phyloP scores from a whole-genome alignment of 2,113 vertebrate genomes.

The Nymphicus hollandicus region DNA sequence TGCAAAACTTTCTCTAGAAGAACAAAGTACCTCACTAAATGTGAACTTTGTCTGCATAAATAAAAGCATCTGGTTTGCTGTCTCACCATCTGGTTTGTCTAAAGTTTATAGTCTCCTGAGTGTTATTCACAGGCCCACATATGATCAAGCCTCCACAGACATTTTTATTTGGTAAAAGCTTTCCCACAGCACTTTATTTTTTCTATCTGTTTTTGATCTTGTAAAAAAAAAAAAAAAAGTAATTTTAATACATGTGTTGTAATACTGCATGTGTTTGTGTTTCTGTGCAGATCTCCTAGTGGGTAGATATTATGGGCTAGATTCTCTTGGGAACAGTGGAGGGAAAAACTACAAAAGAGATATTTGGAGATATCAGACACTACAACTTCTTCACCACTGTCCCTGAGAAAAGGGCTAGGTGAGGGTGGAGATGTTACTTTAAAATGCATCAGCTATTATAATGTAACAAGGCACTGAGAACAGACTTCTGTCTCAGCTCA shows the following conservation, averaged over 20 bases:
- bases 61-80: conserved; percentile 72
- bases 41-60: conserved; percentile 72
- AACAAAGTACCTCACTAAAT: conserved; percentile 61
- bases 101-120: conserved; percentile 73
- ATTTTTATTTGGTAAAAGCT: conserved; percentile 58
- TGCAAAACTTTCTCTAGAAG: conserved; percentile 48
- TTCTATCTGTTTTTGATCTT: conserved; percentile 66
- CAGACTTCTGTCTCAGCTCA: background rate
- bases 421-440: background rate
- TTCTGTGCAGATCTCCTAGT: conserved; percentile 32
- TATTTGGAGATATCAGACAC: background rate
- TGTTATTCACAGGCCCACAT: conserved; percentile 65
- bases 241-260: conserved; percentile 38
- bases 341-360: background rate
- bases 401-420: background rate
- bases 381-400: background rate
- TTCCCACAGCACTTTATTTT: conserved; percentile 73
- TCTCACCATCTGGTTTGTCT: conserved; percentile 71
- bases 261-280: conserved; percentile 50
- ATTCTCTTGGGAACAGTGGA: conserved; percentile 37
- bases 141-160: conserved; percentile 64
- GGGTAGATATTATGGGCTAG: background rate
- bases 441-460: background rate
- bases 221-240: conserved; percentile 11
- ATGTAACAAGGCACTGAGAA: background rate